phyloP scores from a whole-genome alignment of 2,888 invertebrate genomes.

The Hypomecis punctinalis region DNA sequence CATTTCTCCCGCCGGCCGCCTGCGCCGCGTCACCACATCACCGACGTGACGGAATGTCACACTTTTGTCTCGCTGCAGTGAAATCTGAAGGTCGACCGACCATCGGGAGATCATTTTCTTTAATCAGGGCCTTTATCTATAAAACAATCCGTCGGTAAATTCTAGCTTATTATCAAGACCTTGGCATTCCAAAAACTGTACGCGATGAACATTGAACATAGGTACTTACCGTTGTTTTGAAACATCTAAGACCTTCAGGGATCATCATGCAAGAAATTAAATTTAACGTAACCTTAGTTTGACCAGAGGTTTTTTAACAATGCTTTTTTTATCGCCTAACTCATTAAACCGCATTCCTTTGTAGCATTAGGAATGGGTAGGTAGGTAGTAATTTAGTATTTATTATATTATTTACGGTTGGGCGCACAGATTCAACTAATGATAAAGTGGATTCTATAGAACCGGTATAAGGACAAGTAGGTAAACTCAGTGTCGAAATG shows the following conservation, averaged over 20 bases:
- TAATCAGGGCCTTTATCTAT: constrained; percentile 15
- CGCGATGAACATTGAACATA: constrained; percentile 9
- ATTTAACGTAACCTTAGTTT: constrained; percentile 36
- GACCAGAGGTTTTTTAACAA: constrained; percentile 31
- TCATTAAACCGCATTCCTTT: constrained; percentile 36
- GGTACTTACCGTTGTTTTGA: constrained; percentile 13
- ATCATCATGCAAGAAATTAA: constrained; percentile 36
- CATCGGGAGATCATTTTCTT: constrained; percentile 63
- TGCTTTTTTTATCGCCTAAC: constrained; percentile 25
- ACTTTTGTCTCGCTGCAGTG: constrained; percentile 70
- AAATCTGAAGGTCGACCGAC: constrained; percentile 76
- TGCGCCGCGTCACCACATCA: constrained; percentile 59
- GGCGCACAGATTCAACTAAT: constrained; percentile 11
- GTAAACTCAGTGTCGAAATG: no score
- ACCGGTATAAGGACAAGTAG: neutral
- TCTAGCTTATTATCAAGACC: constrained; percentile 31
- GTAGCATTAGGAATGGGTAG: constrained; percentile 20
- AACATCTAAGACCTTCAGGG: constrained; percentile 20
- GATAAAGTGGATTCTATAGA: constrained; percentile 4
- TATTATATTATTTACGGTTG: constrained; percentile 23
- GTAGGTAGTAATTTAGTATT: constrained; percentile 1
- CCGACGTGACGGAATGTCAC: constrained; percentile 77
- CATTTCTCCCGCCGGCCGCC: constrained; percentile 68
- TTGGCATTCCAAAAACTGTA: constrained; percentile 39
- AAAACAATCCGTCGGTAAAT: constrained; percentile 6